A percentile compares a stretch with the other conserved stretches of the same genome.
phyloP scores from a whole-genome alignment of 2,113 vertebrate species.

The Glaucidium brasilianum region DNA sequence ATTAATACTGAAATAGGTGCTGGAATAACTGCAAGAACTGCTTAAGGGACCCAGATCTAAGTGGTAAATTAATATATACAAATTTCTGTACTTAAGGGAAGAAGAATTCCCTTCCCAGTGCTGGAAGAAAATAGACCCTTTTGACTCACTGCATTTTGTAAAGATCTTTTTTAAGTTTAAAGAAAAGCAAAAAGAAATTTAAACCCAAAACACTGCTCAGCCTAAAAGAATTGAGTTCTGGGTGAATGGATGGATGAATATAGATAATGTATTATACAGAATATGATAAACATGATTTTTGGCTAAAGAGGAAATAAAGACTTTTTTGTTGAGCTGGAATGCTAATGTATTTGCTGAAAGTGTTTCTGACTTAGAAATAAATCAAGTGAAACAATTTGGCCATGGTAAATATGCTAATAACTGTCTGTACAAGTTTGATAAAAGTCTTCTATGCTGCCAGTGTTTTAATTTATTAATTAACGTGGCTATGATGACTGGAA shows the following conservation, averaged over 20 bases:
- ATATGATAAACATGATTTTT: conserved; percentile 19
- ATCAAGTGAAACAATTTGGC: conserved; percentile 21
- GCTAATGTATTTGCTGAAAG: not conserved
- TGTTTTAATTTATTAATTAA: conserved; percentile 33
- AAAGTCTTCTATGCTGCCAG: not conserved
- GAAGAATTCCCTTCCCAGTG: not conserved
- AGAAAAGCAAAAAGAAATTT: conserved; percentile 9
- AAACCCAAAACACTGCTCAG: not conserved
- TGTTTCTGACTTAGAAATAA: conserved; percentile 29
- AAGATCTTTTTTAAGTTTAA: not conserved
- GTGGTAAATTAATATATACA: conserved; percentile 12
- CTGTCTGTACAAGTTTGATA: conserved; percentile 33
- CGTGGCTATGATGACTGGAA: not conserved
- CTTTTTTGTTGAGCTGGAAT: not conserved
- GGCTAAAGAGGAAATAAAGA: conserved; percentile 8
- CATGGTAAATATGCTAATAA: conserved; percentile 36
- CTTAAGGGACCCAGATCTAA: conserved; percentile 1
- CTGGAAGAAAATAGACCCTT: not conserved
- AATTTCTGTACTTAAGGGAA: not conserved
- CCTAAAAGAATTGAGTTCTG: conserved; percentile 16
- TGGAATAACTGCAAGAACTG: not conserved
- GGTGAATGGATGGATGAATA: conserved; percentile 14
- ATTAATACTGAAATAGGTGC: conserved; percentile 17
- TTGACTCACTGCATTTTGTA: not conserved
- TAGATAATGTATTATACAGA: conserved; percentile 36